These are phyloP conservation scores for Allolobophora icterica DNA, from an alignment of 2,888 invertebrate genomes.

Conservation along the genomic window DNA sequence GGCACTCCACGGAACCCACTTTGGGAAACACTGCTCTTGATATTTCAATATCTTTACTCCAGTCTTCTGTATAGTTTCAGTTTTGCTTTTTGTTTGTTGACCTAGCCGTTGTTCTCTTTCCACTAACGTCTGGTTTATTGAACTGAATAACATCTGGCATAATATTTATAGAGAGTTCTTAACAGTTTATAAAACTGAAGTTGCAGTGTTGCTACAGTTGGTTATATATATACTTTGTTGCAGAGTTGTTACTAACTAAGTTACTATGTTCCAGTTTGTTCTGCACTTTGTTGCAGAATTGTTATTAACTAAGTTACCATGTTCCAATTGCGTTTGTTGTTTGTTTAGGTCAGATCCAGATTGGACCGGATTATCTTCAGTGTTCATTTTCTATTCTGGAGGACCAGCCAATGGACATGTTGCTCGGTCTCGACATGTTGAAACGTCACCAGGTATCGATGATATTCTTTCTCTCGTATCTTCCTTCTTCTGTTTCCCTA, in stretches of 20 bases:
- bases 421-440: slow-evolving; percentile 95
- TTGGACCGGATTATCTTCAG: slow-evolving; percentile 88
- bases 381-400: slow-evolving; percentile 95
- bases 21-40: too few species aligned
- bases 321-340: neutral
- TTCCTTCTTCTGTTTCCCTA: neutral
- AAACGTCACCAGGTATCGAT: slow-evolving; percentile 84
- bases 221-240: too few species aligned
- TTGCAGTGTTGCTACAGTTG: too few species aligned
- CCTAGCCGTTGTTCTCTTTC: neutral
- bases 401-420: slow-evolving; percentile 97
- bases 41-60: too few species aligned
- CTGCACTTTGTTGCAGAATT: too few species aligned
- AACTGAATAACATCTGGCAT: neutral
- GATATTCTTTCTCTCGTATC: neutral
- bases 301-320: neutral
- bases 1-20: too few species aligned
- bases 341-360: slow-evolving; percentile 80
- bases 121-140: neutral
- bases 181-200: too few species aligned
- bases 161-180: neutral
- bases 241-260: neutral
- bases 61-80: too few species aligned
- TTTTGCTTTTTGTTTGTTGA: too few species aligned
- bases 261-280: neutral